Conservation (phyloP, 2,113 vertebrate genomes). For the Sus scrofa region T2T-Sscrofa CM000825.6:49296001-49296500, state of each 20-base stretch:
- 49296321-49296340: background rate
- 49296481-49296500: too few species aligned
- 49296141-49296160: too few species aligned
- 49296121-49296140: background rate
- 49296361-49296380: background rate
- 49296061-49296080: too few species aligned
- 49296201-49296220: background rate
- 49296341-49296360: background rate
- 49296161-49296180: background rate
- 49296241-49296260: background rate
- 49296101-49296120: background rate
- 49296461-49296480: too few species aligned
- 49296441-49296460: too few species aligned
- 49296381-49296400: too few species aligned
- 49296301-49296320: too few species aligned
- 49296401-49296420: background rate
- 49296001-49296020: too few species aligned
- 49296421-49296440: too few species aligned
- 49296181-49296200: background rate
- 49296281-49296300: background rate
- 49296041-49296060: background rate
- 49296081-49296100: background rate
- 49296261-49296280: background rate
- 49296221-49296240: background rate
- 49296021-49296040: background rate